Evolutionary conservation across 1,140 invertebrate genomes (phyloP), one percentile per base, ranked within the genome.

Genomic region (Caenorhabditis remanei): DNA sequence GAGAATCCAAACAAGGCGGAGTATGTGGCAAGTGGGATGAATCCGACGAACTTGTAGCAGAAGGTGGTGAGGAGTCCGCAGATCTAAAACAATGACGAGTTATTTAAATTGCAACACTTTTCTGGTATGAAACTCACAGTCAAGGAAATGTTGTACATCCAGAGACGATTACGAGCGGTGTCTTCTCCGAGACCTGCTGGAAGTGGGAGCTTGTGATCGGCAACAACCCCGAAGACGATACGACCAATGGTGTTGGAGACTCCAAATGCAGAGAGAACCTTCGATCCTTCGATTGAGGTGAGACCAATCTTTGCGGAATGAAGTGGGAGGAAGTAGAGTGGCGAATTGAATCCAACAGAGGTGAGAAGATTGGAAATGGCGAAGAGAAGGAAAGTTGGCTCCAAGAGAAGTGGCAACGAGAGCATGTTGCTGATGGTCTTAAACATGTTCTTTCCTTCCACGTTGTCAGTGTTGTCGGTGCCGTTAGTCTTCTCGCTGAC

Each of bases 341-440:
- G 97, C 90, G 98, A 95, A 93, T 98, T 97, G 94, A 98, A 99
- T 50, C 97, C 97, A 90, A 99, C 96, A 92, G 96, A 97, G 9
- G 97, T 99, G 90, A 96, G 95, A 92, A 99, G 97, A 93, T 99
- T 99, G 41, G 97, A 98, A 48, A 97, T 85, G 32, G 95, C 95
- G 93, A 98, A 99, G 82, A 98, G 93, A 84, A 99, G 94, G 92
- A 98, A 99, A 87, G 98, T 94, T 5, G 95, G 94, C 93, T 98
- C 96, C 86, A 95, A 95, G 0, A 99, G 94, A 40, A 99, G 93
- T 13, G 95, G 95, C 71, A 97, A 94, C 91, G 97, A 96, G 87
- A 98, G 94, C 95, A 98, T 96, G 93, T 96, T 95, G 50, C 94
- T 94, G 50, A 97, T 93, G 0, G 95, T 89, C 46, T 87, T 87